phyloP scores from a whole-genome alignment of 2,797 vertebrate genomes.

The Lepus oiostolus region DNA sequence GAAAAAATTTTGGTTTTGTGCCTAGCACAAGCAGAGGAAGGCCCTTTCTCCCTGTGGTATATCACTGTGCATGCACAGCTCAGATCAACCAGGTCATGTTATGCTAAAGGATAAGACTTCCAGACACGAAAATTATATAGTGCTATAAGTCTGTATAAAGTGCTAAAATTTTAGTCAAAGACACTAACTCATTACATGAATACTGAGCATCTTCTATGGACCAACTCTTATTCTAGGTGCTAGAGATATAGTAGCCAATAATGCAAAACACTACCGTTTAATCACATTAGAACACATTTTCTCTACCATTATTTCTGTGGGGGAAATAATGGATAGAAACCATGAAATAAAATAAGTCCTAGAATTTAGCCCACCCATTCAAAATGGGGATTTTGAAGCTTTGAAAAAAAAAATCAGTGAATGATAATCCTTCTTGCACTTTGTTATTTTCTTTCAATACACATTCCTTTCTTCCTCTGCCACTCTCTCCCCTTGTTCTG shows the following conservation, averaged over 20 bases:
- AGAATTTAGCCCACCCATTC: not conserved
- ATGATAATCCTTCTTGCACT: not conserved
- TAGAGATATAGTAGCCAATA: too few species aligned
- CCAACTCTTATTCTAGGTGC: too few species aligned
- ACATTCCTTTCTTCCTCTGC: not conserved
- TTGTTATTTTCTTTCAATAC: not conserved
- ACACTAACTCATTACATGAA: too few species aligned
- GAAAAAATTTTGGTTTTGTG: not conserved
- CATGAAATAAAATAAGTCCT: not conserved
- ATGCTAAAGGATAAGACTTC: too few species aligned
- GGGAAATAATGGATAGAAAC: not conserved
- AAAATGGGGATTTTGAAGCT: slow-evolving; percentile 12
- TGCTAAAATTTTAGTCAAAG: too few species aligned
- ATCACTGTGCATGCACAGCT: not conserved
- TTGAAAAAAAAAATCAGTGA: not conserved
- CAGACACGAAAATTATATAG: too few species aligned
- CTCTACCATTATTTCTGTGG: not conserved
- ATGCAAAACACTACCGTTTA: too few species aligned
- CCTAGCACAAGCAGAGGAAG: not conserved
- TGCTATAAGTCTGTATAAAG: too few species aligned
- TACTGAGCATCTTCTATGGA: too few species aligned
- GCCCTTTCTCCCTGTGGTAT: not conserved
- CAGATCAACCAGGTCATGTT: not conserved
- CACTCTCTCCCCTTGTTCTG: not conserved
- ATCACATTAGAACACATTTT: too few species aligned